Evolutionary conservation across 2,113 vertebrate genomes (phyloP), one percentile per base, ranked within the genome.

Genomic region (rabbit (Oryctolagus cuniculus)): DNA sequence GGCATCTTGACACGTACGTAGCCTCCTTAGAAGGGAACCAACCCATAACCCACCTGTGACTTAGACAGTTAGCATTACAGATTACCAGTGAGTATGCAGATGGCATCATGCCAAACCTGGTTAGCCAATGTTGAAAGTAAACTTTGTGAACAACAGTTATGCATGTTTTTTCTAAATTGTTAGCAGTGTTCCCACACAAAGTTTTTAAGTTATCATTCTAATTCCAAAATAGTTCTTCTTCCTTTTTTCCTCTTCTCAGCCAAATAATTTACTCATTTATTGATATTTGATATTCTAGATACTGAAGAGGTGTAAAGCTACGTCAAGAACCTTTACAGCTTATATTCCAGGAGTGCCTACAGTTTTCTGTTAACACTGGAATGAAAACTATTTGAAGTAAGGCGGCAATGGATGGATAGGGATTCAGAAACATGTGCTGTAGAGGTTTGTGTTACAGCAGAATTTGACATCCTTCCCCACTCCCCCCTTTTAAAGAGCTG

Each of bases 81-180:
- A 72, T 77, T 44, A 77, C 55, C 67, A 95, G 15, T 24, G 27
- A n/a, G 53, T 16, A 87, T 25, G 7, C 15, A 92, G 81, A 90
- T 29, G 74, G 58, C 17, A 66, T 61, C 7, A 24, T 81, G 38
- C 27, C 64, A 90, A 87, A 90, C 70, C 36, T 38, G 22, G 44
- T 11, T 31, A 93, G n/a, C 64, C 73, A 88, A 85, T 53, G 51
- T 17, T 94, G 66, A 91, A 80, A 88, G 72, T 64, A 95, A 91
- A 96, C 5, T 74, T 16, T 78, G 15, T 34, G 51, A 85, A 96
- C 2, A 95, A 77, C 51, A 93, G 4, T 89, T 78, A 86, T 2
- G 3, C 74, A 74, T 67, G 25, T 12, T 89, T 90, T 61, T 38
- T 87, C 75, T 81, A 93, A 93, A 67, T 75, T 27, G 38, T 87